These are phyloP conservation scores for Onchidella celtica DNA, from an alignment of 2,888 invertebrate species.

Conservation along the genomic window DNA sequence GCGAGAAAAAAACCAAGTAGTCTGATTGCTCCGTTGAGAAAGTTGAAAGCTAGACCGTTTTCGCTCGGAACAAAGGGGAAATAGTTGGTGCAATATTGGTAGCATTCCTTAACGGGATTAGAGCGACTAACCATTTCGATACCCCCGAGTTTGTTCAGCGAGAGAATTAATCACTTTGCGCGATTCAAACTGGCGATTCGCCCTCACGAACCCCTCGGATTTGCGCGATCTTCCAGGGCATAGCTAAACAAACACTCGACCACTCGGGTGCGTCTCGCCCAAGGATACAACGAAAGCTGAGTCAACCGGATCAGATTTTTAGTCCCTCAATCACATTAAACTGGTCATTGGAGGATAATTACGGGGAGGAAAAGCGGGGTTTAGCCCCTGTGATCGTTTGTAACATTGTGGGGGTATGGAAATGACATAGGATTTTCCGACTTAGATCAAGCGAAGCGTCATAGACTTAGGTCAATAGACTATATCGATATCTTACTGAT, in stretches of 20 bases:
- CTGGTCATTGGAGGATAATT: not conserved
- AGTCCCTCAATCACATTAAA: not conserved
- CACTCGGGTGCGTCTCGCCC: not conserved
- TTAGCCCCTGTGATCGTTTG: no score
- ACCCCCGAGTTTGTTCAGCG: slow-evolving; percentile 4
- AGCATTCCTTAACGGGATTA: slow-evolving; percentile 3
- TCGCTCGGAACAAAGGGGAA: no score
- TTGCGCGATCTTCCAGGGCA: not conserved
- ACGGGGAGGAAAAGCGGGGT: not conserved
- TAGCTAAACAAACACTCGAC: slow-evolving; percentile 29
- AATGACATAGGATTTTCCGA: no score
- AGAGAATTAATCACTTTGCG: slow-evolving; percentile 11
- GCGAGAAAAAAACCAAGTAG: no score
- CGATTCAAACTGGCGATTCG: slow-evolving; percentile 36
- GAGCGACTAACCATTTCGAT: not conserved
- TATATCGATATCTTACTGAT: no score
- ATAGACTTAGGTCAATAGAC: no score
- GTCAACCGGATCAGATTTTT: not conserved
- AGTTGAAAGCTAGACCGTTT: no score
- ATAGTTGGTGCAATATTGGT: not conserved
- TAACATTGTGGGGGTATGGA: no score
- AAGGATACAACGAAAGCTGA: slow-evolving; percentile 10
- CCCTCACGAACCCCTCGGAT: slow-evolving; percentile 13
- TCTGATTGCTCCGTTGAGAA: no score
- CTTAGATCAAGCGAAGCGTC: no score